Conservation (phyloP, 2,888 invertebrate species). For the Spatulosminthurus flaviceps region DNA sequence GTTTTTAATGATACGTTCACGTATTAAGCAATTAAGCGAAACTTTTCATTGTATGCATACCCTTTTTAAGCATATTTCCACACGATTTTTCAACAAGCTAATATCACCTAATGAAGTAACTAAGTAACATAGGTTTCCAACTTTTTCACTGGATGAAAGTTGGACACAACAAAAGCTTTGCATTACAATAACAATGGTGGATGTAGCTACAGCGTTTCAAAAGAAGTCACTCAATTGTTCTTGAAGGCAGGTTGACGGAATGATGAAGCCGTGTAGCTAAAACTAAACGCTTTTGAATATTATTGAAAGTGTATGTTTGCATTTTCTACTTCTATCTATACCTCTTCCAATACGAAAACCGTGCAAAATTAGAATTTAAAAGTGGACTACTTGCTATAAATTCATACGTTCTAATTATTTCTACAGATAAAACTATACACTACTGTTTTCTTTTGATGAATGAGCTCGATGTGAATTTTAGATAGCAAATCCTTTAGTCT, state of each 20-base stretch:
- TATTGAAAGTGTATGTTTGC: background rate
- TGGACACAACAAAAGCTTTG: background rate
- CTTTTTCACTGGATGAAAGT: background rate
- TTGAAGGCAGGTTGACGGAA: background rate
- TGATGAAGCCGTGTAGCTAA: conserved; percentile 5
- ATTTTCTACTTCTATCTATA: background rate
- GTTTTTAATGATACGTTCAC: conserved; percentile 31
- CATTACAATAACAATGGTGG: background rate
- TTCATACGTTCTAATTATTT: background rate
- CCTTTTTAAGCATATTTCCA: background rate
- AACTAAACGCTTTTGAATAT: background rate
- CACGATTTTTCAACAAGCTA: background rate
- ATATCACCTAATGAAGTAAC: background rate
- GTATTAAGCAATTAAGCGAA: conserved; percentile 1
- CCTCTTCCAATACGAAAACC: background rate
- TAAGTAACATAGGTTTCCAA: background rate
- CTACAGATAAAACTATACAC: background rate
- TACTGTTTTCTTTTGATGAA: background rate
- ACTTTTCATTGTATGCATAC: background rate
- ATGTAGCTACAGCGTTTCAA: background rate
- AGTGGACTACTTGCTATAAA: background rate
- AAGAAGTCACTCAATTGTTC: background rate
- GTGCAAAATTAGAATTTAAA: background rate
- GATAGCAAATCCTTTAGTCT: background rate
- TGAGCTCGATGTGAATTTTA: conserved; percentile 24